phyloP scores from a whole-genome alignment of 1,140 invertebrate genomes.

The Drosophila leontia region DNA sequence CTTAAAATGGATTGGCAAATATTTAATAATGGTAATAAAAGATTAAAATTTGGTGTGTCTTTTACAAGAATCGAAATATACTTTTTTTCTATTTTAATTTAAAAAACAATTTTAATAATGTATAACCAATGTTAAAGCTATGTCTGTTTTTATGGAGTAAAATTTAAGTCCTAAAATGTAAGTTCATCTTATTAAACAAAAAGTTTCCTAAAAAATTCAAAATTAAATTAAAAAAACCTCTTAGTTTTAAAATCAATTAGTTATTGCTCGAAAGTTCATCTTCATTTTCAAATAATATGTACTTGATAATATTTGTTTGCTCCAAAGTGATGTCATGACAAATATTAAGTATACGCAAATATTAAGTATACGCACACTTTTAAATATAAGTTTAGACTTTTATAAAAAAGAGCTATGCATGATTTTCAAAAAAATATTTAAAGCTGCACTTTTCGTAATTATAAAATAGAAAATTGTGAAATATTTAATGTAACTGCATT shows the following conservation, averaged over 20 bases:
- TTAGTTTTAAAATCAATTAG: background rate
- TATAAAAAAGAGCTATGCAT: background rate
- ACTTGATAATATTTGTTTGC: background rate
- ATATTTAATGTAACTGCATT: background rate
- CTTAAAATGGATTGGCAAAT: too few relatives aligned
- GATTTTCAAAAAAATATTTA: background rate
- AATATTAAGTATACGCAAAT: slow-evolving; percentile 6
- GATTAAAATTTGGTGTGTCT: too few relatives aligned
- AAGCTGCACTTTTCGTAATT: background rate
- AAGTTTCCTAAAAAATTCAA: background rate
- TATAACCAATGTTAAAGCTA: background rate
- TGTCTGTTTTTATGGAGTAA: background rate
- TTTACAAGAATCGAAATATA: too few relatives aligned
- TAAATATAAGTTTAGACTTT: background rate
- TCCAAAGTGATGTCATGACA: background rate
- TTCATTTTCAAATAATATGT: background rate
- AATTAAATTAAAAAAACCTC: background rate
- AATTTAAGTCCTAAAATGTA: background rate
- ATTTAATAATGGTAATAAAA: too few relatives aligned
- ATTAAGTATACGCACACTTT: background rate
- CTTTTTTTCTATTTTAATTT: background rate
- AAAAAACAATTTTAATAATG: background rate
- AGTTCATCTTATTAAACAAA: background rate
- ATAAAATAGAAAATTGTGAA: background rate
- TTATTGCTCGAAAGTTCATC: background rate